Evolutionary conservation across 2,113 vertebrate species (phyloP), one percentile per base, ranked within the genome.

Genomic region (Hucho hucho): DNA sequence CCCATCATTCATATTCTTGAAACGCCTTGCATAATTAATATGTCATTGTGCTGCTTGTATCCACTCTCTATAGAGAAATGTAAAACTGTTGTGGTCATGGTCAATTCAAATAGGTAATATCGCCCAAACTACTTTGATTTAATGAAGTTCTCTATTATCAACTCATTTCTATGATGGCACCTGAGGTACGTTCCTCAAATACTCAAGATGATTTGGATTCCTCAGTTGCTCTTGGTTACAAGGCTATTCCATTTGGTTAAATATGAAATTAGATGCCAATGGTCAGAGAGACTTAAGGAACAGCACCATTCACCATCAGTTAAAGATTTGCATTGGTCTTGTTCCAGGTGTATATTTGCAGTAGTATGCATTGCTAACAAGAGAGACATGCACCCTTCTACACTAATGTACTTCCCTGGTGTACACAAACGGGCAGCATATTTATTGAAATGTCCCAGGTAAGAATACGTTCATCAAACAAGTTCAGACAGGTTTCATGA

Each of bases 301-400:
- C 81, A 78, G 83, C 75, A 86, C 75, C 80, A 77, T 47, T 76
- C 74, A 32, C 29, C 24, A 69, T 46, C 76, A 18, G 69, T 70
- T 78, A 56, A 75, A 83, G 67, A 74, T 2, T 70, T 79, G 69
- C 46, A 25, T 20, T 24, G 69, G 80, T 77, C 49, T 24, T 70
- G 70, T 4, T 82, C 37, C 11, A 6, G 56, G 13, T 53, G 49
- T 53, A 37, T 79, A 24, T 24, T 61, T 22, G n/a, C n/a, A 61
- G 28, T 64, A 4, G 75, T 70, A 75, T 77, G 75, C 72, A 73
- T 4, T 63, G 68, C 64, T 0, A 59, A 56, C 49, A 72, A 61
- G 76, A 66, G 28, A 75, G 18, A 59, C 37, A 25, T 72, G 29
- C 43, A 25, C 32, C 4, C 53, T 70, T 80, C 16, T 72, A 75